Evolutionary conservation across 2,888 invertebrate species (phyloP).

Genomic region (Torymus auratus): DNA sequence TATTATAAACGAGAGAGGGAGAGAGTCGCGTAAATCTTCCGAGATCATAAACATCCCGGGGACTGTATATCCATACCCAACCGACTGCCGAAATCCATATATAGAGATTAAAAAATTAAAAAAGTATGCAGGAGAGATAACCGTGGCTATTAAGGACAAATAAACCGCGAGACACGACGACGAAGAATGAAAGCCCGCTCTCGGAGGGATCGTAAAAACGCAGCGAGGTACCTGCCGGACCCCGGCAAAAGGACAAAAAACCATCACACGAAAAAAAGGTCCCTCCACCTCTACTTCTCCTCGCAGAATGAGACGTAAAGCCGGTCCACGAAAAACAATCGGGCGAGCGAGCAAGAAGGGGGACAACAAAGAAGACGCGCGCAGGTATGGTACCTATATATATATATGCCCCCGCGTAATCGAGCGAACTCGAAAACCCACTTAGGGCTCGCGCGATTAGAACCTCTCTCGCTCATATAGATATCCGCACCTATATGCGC

Average conservation of each 20-base stretch:
- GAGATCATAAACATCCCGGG: too few species aligned
- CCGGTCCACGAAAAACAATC: conserved; percentile 31
- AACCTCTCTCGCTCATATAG: conserved; percentile 48
- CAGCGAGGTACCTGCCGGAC: conserved; percentile 1
- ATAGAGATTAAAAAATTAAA: conserved; percentile 8
- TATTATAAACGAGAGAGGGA: too few species aligned
- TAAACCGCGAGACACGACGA: conserved; percentile 40
- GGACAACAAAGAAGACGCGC: neutral
- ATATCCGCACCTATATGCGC: too few species aligned
- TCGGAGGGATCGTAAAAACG: conserved; percentile 46
- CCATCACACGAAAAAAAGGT: neutral
- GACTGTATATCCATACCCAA: too few species aligned
- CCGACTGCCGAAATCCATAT: neutral
- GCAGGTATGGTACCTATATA: too few species aligned
- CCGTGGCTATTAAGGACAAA: conserved; percentile 49
- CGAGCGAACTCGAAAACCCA: conserved; percentile 72
- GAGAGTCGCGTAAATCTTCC: too few species aligned
- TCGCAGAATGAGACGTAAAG: conserved; percentile 55
- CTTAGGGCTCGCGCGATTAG: conserved; percentile 72
- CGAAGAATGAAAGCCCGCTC: conserved; percentile 41
- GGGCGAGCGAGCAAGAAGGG: neutral
- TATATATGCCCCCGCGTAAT: too few species aligned
- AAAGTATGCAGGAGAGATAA: conserved; percentile 26
- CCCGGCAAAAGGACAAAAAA: neutral
- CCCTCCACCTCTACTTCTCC: too few species aligned